Evolutionary conservation across 2,888 invertebrate genomes (phyloP).

Genomic region (Drosophila neotestacea): DNA sequence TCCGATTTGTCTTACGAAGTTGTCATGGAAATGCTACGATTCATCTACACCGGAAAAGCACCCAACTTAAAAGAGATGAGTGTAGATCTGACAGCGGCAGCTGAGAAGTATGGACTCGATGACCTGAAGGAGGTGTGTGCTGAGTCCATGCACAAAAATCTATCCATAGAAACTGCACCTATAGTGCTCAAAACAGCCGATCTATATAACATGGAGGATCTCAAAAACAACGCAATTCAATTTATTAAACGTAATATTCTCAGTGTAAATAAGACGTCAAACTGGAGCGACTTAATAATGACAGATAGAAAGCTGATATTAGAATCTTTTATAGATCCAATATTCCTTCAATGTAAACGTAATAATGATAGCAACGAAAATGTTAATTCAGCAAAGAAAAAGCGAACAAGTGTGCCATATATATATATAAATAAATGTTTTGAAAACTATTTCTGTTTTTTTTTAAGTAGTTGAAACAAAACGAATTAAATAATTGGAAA

Average conservation of each 20-base stretch:
- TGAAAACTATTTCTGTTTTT: no score
- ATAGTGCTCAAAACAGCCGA: slow-evolving; percentile 98
- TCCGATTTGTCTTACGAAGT: slow-evolving; percentile 99
- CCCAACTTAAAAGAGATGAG: slow-evolving; percentile 98
- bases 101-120: slow-evolving; percentile 98
- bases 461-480: no score
- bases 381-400: no score
- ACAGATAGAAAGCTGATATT: neutral
- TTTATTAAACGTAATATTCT: neutral
- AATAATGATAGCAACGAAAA: no score
- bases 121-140: slow-evolving; percentile 99
- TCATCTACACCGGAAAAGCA: slow-evolving; percentile 98
- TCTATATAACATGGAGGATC: slow-evolving; percentile 94
- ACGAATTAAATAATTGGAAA: no score
- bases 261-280: neutral
- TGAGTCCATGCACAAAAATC: slow-evolving; percentile 95
- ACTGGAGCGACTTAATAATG: neutral
- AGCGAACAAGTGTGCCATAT: no score
- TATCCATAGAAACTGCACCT: slow-evolving; percentile 85
- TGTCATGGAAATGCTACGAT: slow-evolving; percentile 97
- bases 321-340: neutral
- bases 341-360: no score
- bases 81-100: slow-evolving; percentile 97
- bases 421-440: no score
- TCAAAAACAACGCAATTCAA: neutral